Conservation (phyloP, 2,797 vertebrate genomes). For the Thamnophis elegans region DNA sequence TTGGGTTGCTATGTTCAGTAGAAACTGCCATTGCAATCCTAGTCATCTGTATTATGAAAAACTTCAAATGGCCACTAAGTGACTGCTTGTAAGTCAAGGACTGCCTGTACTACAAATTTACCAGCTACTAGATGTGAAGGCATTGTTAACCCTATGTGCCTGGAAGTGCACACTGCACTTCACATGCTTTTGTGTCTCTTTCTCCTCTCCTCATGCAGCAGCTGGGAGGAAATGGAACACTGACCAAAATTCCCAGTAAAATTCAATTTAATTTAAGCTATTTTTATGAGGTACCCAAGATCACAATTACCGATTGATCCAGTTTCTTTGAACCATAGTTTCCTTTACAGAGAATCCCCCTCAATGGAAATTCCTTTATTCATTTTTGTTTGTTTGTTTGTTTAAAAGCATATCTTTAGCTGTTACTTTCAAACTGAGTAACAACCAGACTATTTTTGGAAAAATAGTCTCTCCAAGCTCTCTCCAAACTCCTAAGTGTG, state of each 20-base stretch:
- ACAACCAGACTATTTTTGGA: not conserved
- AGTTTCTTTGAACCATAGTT: not conserved
- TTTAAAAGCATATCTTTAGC: not conserved
- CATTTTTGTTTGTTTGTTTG: not conserved
- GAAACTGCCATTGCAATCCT: not conserved
- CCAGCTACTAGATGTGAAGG: not conserved
- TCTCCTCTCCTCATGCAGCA: no score
- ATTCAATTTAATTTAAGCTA: not conserved
- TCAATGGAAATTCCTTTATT: not conserved
- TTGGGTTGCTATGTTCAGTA: not conserved
- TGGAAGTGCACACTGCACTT: not conserved
- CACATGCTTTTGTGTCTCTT: no score
- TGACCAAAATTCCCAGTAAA: not conserved
- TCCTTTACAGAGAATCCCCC: not conserved
- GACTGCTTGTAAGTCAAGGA: not conserved
- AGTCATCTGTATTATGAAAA: not conserved
- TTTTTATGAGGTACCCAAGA: not conserved
- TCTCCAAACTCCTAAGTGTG: not conserved
- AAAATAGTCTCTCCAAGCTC: not conserved
- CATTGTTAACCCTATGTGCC: not conserved
- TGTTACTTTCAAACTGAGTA: not conserved
- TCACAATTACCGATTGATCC: not conserved
- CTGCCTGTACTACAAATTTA: not conserved
- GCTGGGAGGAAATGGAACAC: not conserved
- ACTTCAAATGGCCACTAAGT: not conserved